Conservation (phyloP, 2,888 invertebrate genomes). For the Eupelmus urozonus region DNA sequence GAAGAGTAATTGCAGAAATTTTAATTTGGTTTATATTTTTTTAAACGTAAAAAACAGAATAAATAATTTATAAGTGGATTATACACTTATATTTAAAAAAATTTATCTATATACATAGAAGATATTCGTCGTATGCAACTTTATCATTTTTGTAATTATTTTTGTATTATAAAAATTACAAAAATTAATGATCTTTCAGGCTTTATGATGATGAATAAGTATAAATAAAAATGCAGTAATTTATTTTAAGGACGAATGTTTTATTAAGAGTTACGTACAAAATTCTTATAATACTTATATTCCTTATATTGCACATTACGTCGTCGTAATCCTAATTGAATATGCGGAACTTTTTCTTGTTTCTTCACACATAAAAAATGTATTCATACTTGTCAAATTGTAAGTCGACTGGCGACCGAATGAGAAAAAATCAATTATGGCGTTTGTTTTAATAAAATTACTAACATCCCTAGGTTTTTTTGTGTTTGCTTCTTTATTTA, state of each 20-base stretch:
- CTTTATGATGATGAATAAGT: too few species aligned
- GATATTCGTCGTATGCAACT: too few species aligned
- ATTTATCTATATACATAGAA: too few species aligned
- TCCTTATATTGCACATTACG: constrained; percentile 50
- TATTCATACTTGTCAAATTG: constrained; percentile 31
- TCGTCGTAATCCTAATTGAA: constrained; percentile 44
- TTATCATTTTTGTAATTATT: too few species aligned
- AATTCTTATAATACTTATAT: constrained; percentile 58
- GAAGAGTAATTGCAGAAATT: too few species aligned
- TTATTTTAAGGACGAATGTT: constrained; percentile 55
- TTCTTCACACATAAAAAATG: constrained; percentile 48
- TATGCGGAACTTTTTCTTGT: constrained; percentile 49
- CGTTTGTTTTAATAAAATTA: constrained; percentile 17
- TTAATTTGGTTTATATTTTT: too few species aligned
- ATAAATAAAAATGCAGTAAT: background rate
- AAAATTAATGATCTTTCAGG: too few species aligned
- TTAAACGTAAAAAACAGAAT: too few species aligned
- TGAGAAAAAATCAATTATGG: constrained; percentile 27
- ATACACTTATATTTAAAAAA: too few species aligned
- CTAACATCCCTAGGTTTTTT: constrained; percentile 27
- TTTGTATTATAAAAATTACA: too few species aligned
- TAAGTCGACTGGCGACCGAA: constrained; percentile 33
- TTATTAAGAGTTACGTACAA: constrained; percentile 61
- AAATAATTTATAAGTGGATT: too few species aligned
- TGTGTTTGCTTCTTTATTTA: constrained; percentile 16